These are phyloP conservation scores for Leguminivora glycinivorella DNA, from an alignment of 1,140 invertebrate species.

Conservation along the genomic window DNA sequence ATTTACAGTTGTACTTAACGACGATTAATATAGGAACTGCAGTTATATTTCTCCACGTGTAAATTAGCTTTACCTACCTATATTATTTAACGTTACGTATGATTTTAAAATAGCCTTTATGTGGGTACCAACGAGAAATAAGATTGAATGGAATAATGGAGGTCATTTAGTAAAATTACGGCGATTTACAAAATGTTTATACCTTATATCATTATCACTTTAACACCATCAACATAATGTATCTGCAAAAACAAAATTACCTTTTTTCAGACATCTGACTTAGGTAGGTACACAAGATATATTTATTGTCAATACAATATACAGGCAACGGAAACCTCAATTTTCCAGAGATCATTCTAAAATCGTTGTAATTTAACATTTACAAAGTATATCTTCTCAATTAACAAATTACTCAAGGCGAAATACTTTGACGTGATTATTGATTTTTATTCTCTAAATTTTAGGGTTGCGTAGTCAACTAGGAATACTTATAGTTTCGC, in stretches of 20 bases:
- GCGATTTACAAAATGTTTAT: not conserved
- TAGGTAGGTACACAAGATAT: not conserved
- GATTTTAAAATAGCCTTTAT: too few relatives aligned
- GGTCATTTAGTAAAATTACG: not conserved
- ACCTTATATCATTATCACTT: not conserved
- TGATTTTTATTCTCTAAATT: too few relatives aligned
- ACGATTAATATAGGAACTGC: not conserved
- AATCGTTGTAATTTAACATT: not conserved
- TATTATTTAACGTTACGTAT: too few relatives aligned
- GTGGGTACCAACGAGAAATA: too few relatives aligned
- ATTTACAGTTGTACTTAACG: not conserved
- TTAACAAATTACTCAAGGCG: not conserved
- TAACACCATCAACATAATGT: not conserved
- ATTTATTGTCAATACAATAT: too few relatives aligned
- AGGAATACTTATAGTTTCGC: too few relatives aligned
- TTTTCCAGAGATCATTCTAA: not conserved
- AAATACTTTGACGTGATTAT: too few relatives aligned
- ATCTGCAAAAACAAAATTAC: not conserved
- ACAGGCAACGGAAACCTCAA: not conserved
- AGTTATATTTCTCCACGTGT: not conserved
- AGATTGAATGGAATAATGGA: not conserved
- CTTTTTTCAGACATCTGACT: not conserved
- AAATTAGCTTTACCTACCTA: too few relatives aligned
- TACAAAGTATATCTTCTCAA: not conserved
- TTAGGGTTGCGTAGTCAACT: too few relatives aligned